Base-by-base conservation (phyloP, 2,113 vertebrate genomes). In the Holacanthus passer region DNA sequence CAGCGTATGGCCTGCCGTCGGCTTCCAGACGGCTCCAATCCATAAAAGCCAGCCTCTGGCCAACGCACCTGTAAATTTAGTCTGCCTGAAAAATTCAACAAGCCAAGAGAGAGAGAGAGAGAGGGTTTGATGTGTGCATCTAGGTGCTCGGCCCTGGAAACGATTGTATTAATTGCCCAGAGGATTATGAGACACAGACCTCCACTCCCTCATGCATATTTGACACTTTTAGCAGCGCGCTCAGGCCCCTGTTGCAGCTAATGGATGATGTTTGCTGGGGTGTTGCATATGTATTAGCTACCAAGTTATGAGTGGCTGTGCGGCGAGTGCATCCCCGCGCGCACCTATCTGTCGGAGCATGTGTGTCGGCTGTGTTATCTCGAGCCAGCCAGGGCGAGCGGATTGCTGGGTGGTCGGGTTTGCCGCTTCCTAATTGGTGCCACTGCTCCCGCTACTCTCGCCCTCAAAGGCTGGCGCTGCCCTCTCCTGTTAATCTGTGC, bases 151-250 rank as follows among this genome's bases (percentile, higher is more conserved):
- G 77, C 85, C 81, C 56, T 47, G 77, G 68, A 84, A 89, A 91
- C 59, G 32, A 78, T 80, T 71, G 83, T 80, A 76, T 89, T 93
- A 90, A 91, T 91, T 90, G 84, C 92, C 86, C 59, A 0, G 66
- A 84, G 87, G 80, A 87, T 90, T 77, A 84, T 37, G 68, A 84
- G 82, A 88, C 84, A 82, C 62, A 75, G 78, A 82, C 76, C 88
- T 81, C 67, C 75, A 62, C 77, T 89, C 88, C 75, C 83, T 91
- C 86, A 87, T 93, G 85, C 85, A 93, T 90, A 93, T 91, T 92
- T 89, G 89, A 91, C 84, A 79, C 79, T 82, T 76, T 58, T 8
- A 78, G 86, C 71, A 43, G 79, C 5, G 1, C 39, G 11, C 66
- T 73, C 37, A 3, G 76, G 68, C 74, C 72, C 53, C 82, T 39